A percentile compares a stretch with the other conserved stretches of the same genome.
Evolutionary conservation across 2,113 vertebrate species (phyloP).

Genomic region (Gavia stellata): DNA sequence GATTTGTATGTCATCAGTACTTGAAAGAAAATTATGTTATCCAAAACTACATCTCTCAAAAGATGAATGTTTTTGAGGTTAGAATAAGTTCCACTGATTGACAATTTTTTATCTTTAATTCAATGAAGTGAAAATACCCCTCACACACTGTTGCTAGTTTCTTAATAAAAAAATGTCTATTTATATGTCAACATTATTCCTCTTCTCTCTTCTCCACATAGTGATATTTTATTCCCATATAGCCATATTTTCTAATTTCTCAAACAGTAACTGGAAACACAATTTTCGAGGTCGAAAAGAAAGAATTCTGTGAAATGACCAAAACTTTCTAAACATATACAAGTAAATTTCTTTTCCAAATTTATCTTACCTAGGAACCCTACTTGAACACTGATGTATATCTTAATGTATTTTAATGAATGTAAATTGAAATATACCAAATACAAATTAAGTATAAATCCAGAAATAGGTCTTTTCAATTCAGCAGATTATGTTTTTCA

Average conservation of each 20-base stretch:
- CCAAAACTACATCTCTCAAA: not conserved
- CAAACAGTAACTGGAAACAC: not conserved
- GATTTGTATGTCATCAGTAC: not conserved
- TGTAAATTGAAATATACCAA: not conserved
- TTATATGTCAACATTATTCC: not conserved
- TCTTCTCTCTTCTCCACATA: not conserved
- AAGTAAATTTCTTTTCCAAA: not conserved
- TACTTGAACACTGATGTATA: not conserved
- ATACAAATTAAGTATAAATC: not conserved
- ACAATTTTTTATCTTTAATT: not conserved
- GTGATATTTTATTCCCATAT: rapidly evolving
- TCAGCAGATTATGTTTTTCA: not conserved
- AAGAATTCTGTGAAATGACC: not conserved
- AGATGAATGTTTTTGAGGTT: not conserved
- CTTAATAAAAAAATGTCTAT: not conserved
- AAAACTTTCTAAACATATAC: not conserved
- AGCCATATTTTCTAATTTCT: not conserved
- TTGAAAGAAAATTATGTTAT: not conserved
- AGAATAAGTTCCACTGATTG: not conserved
- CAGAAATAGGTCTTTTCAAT: not conserved
- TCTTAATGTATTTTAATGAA: not conserved
- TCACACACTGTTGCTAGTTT: not conserved
- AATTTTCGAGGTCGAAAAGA: not conserved
- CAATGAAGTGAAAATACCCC: not conserved
- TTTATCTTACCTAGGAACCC: not conserved